Conservation (phyloP, 2,888 invertebrate genomes). For the Clitarchus hookeri region DNA sequence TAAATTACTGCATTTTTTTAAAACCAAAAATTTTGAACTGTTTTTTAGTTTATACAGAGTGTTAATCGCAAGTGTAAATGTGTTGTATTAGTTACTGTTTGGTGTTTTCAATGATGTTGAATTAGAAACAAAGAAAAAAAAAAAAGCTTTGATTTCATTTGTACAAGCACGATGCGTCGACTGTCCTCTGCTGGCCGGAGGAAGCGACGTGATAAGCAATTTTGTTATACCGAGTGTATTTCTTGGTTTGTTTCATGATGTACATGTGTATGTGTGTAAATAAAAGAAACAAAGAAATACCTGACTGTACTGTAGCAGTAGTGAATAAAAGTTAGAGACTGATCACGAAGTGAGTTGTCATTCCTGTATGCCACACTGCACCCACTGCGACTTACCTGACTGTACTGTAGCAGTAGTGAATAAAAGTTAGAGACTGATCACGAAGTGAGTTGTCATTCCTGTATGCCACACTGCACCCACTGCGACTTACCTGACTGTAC, state of each 20-base stretch:
- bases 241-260: conserved; percentile 18
- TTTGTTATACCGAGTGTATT: conserved; percentile 17
- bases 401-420: not conserved
- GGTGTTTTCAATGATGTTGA: not conserved
- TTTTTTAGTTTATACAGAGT: not conserved
- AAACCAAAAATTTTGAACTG: not conserved
- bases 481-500: not conserved
- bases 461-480: no score
- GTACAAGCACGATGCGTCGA: not conserved
- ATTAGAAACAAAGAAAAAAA: not conserved
- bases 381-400: not conserved
- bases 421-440: conserved; percentile 1
- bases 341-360: not conserved
- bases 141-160: conserved; percentile 1
- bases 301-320: not conserved
- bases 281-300: conserved; percentile 2
- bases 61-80: not conserved
- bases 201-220: not conserved
- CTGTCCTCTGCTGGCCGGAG: conserved; percentile 22
- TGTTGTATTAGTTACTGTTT: not conserved
- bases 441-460: not conserved
- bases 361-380: not conserved
- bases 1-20: not conserved
- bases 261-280: conserved; percentile 1
- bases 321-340: not conserved